phyloP scores from a whole-genome alignment of 2,888 invertebrate genomes.

The Eupeodes latifasciatus region DNA sequence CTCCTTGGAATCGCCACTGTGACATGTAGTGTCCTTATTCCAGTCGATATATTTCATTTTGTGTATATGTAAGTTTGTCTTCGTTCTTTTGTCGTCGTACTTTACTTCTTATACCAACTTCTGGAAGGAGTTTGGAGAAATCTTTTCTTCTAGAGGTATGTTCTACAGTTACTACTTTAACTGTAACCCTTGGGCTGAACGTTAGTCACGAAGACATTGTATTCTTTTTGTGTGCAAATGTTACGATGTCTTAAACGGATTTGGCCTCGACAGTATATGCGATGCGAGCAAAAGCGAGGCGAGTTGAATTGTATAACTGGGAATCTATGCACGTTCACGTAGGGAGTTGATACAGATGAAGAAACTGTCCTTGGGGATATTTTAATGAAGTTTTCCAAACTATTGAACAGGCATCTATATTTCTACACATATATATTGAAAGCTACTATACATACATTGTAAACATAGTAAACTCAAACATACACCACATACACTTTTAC shows the following conservation, averaged over 20 bases:
- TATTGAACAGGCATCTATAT: slow-evolving; percentile 50
- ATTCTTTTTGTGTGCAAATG: slow-evolving; percentile 64
- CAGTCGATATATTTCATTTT: slow-evolving; percentile 74
- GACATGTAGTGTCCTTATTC: slow-evolving; percentile 73
- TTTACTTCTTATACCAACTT: not conserved
- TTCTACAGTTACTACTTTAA: not conserved
- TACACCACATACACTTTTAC: not conserved
- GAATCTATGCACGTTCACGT: slow-evolving; percentile 64
- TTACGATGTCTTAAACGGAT: slow-evolving; percentile 57
- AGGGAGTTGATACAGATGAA: slow-evolving; percentile 14
- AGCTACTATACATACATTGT: slow-evolving; percentile 12
- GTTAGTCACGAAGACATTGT: slow-evolving; percentile 69
- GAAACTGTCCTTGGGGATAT: slow-evolving; percentile 65
- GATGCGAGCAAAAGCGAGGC: not conserved
- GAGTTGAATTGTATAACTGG: slow-evolving; percentile 58
- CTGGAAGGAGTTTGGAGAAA: not conserved
- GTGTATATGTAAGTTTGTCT: slow-evolving; percentile 31
- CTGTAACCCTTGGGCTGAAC: slow-evolving; percentile 49
- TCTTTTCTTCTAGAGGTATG: not conserved
- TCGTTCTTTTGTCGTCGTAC: slow-evolving; percentile 26
- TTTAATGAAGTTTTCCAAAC: slow-evolving; percentile 76
- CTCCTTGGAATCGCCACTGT: slow-evolving; percentile 58
- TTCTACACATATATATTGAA: too few relatives aligned
- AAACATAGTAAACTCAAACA: slow-evolving; percentile 1
- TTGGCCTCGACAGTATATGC: slow-evolving; percentile 50